Conservation (phyloP, 2,797 vertebrate species). For the Coluber constrictor region DNA sequence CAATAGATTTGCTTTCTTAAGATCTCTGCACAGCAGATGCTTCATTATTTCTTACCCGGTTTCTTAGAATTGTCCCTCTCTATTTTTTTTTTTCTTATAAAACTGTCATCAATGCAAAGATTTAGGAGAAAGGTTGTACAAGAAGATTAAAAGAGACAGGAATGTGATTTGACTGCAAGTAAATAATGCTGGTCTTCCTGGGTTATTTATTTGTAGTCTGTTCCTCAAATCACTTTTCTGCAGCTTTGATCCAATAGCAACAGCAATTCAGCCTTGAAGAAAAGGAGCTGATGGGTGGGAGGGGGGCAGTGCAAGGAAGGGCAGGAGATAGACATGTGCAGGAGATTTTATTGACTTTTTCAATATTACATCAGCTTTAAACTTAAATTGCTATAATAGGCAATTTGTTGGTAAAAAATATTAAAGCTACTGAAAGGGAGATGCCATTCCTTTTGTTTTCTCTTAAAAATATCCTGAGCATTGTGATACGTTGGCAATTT, state of each 20-base stretch:
- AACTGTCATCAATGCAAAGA: slow-evolving; percentile 50
- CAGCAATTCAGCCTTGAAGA: background rate
- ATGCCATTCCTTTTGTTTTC: background rate
- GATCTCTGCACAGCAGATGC: slow-evolving; percentile 67
- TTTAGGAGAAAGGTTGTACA: slow-evolving; percentile 22
- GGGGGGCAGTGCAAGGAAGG: background rate
- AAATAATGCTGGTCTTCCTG: background rate
- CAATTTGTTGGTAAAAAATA: background rate
- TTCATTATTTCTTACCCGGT: slow-evolving; percentile 53
- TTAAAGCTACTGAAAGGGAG: background rate
- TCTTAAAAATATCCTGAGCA: background rate
- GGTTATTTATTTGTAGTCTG: background rate
- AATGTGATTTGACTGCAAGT: background rate
- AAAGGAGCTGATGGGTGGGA: background rate
- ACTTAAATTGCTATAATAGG: background rate
- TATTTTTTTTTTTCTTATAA: slow-evolving; percentile 43
- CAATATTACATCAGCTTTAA: background rate
- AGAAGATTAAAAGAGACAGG: background rate
- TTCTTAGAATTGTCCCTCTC: slow-evolving; percentile 34
- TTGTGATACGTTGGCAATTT: background rate
- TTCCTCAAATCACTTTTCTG: background rate
- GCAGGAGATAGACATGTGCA: background rate
- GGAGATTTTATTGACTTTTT: background rate
- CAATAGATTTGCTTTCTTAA: slow-evolving; percentile 72
- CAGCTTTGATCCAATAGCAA: background rate